Conservation (phyloP, 2,888 invertebrate species). For the Himalopsyche tibetana region DNA sequence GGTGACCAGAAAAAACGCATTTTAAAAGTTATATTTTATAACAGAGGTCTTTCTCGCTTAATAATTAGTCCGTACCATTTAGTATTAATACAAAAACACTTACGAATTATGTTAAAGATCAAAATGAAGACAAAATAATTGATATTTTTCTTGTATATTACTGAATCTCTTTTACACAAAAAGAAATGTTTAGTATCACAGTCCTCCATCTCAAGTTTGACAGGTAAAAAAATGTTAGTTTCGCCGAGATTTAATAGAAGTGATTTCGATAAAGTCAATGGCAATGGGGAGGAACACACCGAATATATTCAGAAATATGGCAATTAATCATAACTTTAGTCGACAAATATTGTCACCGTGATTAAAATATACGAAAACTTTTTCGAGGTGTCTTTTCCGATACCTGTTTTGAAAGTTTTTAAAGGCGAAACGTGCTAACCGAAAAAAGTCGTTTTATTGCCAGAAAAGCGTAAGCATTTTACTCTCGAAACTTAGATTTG, state of each 20-base stretch:
- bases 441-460: no score
- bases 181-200: constrained; percentile 22
- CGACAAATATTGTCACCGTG: constrained; percentile 11
- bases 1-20: no score
- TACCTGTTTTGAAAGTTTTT: constrained; percentile 7
- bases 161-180: not conserved
- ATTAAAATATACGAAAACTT: constrained; percentile 26
- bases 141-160: no score
- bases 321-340: constrained; percentile 55
- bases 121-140: no score
- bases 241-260: constrained; percentile 33
- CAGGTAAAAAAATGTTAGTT: constrained; percentile 28
- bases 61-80: no score
- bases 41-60: no score
- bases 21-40: no score
- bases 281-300: constrained; percentile 46
- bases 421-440: not conserved
- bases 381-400: constrained; percentile 13
- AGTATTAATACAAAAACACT: no score
- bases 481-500: no score
- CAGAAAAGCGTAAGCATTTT: no score
- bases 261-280: constrained; percentile 44
- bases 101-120: no score
- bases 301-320: constrained; percentile 53
- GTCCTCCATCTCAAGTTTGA: not conserved